phyloP scores from a whole-genome alignment of 1,140 invertebrate genomes.

The Ganaspis sp. region DNA sequence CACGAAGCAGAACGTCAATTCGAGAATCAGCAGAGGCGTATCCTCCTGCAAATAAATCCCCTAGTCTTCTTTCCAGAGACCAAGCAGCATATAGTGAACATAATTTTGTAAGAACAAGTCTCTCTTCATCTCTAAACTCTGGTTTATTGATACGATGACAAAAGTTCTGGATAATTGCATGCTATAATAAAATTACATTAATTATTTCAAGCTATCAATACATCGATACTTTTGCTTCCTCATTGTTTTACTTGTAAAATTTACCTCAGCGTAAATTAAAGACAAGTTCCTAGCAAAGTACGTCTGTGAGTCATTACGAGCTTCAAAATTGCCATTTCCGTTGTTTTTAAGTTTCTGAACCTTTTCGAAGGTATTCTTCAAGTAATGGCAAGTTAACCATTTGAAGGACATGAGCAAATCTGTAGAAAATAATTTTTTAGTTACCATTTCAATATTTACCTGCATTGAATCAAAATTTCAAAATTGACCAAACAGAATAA shows the following conservation, averaged over 20 bases:
- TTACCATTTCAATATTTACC: too few species aligned
- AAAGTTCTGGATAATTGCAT: conserved; percentile 45
- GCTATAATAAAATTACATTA: conserved; percentile 37
- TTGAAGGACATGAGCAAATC: conserved; percentile 85
- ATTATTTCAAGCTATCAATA: neutral
- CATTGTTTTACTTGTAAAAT: neutral
- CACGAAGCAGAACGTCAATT: conserved; percentile 80
- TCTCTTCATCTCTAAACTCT: conserved; percentile 72
- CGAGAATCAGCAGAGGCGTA: conserved; percentile 72
- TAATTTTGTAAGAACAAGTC: conserved; percentile 80
- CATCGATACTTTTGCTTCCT: too few species aligned
- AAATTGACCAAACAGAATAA: too few species aligned
- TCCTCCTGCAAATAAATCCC: conserved; percentile 86
- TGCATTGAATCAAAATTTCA: too few species aligned
- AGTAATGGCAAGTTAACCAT: conserved; percentile 90
- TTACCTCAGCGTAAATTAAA: conserved; percentile 85
- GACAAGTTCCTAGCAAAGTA: conserved; percentile 83
- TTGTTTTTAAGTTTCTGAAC: conserved; percentile 77
- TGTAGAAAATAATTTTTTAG: conserved; percentile 60
- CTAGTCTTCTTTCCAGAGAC: conserved; percentile 85
- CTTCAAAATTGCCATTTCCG: conserved; percentile 82
- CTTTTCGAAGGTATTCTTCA: conserved; percentile 82
- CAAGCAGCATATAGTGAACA: conserved; percentile 85
- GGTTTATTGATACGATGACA: conserved; percentile 67
- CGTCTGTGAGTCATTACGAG: conserved; percentile 89